phyloP scores from a whole-genome alignment of 1,140 invertebrate genomes.

The Heliconius congener region DNA sequence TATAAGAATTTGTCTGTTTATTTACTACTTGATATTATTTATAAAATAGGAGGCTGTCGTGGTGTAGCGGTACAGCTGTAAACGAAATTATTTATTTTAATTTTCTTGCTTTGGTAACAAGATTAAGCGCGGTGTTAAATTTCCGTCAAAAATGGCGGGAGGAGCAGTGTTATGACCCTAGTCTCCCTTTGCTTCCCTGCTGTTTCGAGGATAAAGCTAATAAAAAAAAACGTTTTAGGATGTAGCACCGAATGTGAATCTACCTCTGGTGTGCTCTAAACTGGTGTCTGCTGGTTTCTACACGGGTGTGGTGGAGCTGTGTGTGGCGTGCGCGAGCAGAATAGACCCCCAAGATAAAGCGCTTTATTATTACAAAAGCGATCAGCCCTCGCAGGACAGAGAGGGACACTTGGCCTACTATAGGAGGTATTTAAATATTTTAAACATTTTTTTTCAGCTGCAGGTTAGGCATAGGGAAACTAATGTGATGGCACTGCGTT shows the following conservation, averaged over 20 bases:
- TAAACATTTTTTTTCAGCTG: not conserved
- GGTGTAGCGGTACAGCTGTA: no score
- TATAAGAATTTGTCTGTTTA: not conserved
- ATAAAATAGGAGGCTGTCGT: no score
- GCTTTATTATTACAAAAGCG: constrained; percentile 93
- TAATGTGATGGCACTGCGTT: no score
- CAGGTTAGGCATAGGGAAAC: no score
- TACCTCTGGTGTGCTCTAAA: constrained; percentile 88
- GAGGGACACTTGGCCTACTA: constrained; percentile 88
- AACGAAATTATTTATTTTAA: no score
- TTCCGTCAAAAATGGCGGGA: no score
- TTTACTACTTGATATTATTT: no score
- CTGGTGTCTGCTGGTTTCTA: constrained; percentile 91
- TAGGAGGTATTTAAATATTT: constrained; percentile 81
- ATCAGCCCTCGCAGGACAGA: constrained; percentile 88
- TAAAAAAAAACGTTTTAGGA: constrained; percentile 63
- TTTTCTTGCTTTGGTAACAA: no score
- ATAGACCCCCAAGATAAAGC: constrained; percentile 94
- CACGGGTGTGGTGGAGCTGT: constrained; percentile 93
- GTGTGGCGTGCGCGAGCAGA: constrained; percentile 90
- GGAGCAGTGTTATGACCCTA: no score
- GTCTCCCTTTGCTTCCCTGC: no score
- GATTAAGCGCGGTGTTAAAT: no score
- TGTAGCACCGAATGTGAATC: constrained; percentile 90
- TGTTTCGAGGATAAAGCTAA: no score